These are phyloP conservation scores for Panagrolaimus sp. DNA, from an alignment of 1,140 invertebrate species.

Conservation along the genomic window DNA sequence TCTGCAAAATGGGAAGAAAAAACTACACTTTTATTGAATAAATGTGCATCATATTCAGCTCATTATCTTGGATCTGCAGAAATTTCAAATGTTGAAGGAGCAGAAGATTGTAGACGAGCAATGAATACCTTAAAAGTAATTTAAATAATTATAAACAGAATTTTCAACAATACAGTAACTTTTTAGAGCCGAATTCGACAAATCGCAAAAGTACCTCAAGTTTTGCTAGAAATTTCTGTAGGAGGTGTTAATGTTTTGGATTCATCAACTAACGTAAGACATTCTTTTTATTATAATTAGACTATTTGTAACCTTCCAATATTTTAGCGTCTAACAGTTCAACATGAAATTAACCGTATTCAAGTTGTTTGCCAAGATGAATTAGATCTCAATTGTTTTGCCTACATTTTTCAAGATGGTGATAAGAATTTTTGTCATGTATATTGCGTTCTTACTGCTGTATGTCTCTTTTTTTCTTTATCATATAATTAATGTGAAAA, in stretches of 20 bases:
- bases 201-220: constrained; percentile 64
- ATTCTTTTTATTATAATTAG: not conserved
- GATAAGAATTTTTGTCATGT: constrained; percentile 88
- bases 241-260: constrained; percentile 84
- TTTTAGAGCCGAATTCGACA: constrained; percentile 66
- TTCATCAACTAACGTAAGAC: constrained; percentile 58
- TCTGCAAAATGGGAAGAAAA: constrained; percentile 13
- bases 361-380: constrained; percentile 94
- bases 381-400: constrained; percentile 87
- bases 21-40: constrained; percentile 76
- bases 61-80: constrained; percentile 83
- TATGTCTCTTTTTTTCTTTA: constrained; percentile 64
- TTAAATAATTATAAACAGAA: constrained; percentile 7
- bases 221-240: constrained; percentile 78
- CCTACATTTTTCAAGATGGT: constrained; percentile 89
- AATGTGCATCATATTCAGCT: constrained; percentile 80
- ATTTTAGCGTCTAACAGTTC: constrained; percentile 78
- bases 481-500: no score
- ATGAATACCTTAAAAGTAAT: constrained; percentile 78
- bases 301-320: constrained; percentile 20
- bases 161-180: not conserved
- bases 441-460: constrained; percentile 83
- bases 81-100: constrained; percentile 68
- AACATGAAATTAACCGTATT: constrained; percentile 91
- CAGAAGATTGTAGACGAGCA: constrained; percentile 85